These are phyloP conservation scores for Zosterops pallidus DNA, from an alignment of 2,113 vertebrate species.

Conservation along the genomic window DNA sequence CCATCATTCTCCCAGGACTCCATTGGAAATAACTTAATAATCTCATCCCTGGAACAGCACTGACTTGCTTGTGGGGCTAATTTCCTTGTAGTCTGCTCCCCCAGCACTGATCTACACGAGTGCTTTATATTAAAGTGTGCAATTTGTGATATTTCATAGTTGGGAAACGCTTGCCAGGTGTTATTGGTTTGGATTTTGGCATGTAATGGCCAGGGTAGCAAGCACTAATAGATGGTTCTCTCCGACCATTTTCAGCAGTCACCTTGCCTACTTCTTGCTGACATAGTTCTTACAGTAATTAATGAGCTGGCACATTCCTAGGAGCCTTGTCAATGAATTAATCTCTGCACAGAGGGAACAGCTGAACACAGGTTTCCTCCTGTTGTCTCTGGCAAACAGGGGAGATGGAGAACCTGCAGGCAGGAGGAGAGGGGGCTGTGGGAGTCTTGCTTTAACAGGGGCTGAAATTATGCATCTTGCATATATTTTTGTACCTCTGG, in stretches of 20 bases:
- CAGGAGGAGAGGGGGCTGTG: background rate
- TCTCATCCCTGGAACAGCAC: background rate
- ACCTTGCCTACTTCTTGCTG: constrained; percentile 73
- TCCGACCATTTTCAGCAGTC: constrained; percentile 59
- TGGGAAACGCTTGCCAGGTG: background rate
- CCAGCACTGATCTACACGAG: background rate
- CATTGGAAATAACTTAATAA: background rate
- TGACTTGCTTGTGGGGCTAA: background rate
- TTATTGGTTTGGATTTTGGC: constrained; percentile 31
- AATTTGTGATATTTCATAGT: constrained; percentile 5
- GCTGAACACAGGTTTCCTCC: constrained; percentile 46
- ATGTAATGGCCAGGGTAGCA: background rate
- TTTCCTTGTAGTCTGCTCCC: background rate
- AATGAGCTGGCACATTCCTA: constrained; percentile 72
- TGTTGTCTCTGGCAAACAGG: constrained; percentile 28
- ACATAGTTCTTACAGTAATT: constrained; percentile 70
- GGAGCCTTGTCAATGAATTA: constrained; percentile 69
- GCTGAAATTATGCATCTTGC: background rate
- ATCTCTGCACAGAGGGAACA: constrained; percentile 55
- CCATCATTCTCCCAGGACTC: background rate
- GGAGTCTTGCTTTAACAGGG: background rate
- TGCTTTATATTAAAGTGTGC: background rate
- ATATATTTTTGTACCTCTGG: background rate
- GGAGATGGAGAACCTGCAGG: background rate
- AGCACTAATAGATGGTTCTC: constrained; percentile 9